phyloP scores from a whole-genome alignment of 2,797 vertebrate species.

The Forpus xanthops region DNA sequence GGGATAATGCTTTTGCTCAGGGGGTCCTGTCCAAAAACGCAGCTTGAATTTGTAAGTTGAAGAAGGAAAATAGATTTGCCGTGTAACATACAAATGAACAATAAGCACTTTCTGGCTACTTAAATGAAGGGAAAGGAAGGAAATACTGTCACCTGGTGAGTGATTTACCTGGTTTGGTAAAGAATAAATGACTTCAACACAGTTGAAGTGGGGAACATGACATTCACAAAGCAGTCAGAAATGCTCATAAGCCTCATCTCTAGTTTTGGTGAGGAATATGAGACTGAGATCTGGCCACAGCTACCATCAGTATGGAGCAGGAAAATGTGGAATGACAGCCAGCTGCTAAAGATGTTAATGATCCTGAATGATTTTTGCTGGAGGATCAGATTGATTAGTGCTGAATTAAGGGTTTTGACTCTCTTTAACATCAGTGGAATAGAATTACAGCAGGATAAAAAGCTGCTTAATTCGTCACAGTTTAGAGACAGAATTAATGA shows the following conservation, averaged over 20 bases:
- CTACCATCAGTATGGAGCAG: background rate
- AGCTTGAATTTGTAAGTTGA: background rate
- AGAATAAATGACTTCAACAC: background rate
- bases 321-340: background rate
- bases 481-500: background rate
- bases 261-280: background rate
- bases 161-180: background rate
- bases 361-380: background rate
- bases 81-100: background rate
- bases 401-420: slow-evolving; percentile 4
- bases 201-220: accelerated
- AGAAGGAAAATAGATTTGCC: background rate
- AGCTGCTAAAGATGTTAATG: background rate
- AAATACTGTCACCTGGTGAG: background rate
- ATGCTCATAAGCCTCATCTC: background rate
- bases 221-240: background rate
- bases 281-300: background rate
- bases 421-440: background rate
- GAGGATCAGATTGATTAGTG: background rate
- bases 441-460: background rate
- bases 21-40: background rate
- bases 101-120: background rate
- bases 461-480: slow-evolving; percentile 29
- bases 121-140: background rate
- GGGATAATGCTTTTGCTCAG: background rate